Evolutionary conservation across 1,140 invertebrate genomes (phyloP), one percentile per base, ranked within the genome.

Genomic region (Chironomus tepperi): DNA sequence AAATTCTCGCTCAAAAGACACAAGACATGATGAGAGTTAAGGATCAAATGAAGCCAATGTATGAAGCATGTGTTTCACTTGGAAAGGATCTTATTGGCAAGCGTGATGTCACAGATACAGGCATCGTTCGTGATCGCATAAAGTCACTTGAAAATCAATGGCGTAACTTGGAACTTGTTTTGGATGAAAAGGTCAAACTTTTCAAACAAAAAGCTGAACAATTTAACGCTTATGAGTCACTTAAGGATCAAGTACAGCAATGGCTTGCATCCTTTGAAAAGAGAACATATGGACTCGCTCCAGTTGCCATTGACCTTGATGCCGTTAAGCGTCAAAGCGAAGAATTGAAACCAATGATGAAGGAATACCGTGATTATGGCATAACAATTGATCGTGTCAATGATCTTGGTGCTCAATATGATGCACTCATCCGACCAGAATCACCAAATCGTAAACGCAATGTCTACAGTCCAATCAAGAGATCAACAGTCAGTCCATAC

Each of bases 301-400:
- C 93, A 0, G 92, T 96, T 0, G 94, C 94, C 9, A 87, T 97
- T 15, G 93, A 97, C 80, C 83, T 95, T 75, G 94, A 97, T 67
- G 89, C 90, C 67, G 84, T 97, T 15, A 92, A 91, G 76, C 87
- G 88, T 75, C 95, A 97, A 81, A 87, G 89, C 70, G 92, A 96
- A 74, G 93, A 97, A 80, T 80, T 97, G 12, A 91, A 96, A 84
- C 95, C 95, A 0, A 86, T 98, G 43, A 84, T 91, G 19, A 95
- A 96, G 79, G 95, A 97, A 79, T 93, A 97, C 83, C 88, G 93
- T 43, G 94, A 96, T 78, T 96, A 91, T 83, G 89, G 87, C 0
- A 83, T 88, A 0, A 95, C 90, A 15, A 91, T 98, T 74, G 95
- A 98, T 77, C 96, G 94, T 84, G 87, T 97, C 24, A 96, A 96